These are phyloP conservation scores for Iselma pallidipennis DNA, from an alignment of 2,888 invertebrate genomes.

Conservation along the genomic window DNA sequence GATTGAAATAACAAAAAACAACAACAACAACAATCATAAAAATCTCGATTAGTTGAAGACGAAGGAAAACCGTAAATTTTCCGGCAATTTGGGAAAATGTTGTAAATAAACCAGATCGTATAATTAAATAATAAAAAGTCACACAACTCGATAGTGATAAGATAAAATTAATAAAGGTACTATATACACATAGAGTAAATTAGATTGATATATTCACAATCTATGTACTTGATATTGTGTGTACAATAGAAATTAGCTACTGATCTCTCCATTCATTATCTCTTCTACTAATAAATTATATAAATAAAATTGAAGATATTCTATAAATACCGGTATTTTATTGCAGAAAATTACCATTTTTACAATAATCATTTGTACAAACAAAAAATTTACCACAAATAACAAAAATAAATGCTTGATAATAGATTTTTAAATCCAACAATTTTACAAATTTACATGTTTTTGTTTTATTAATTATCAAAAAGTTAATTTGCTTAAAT, in stretches of 20 bases:
- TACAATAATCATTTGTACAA: constrained; percentile 18
- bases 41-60: too few species aligned
- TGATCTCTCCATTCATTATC: constrained; percentile 2
- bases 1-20: too few species aligned
- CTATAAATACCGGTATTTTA: constrained; percentile 18
- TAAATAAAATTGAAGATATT: neutral
- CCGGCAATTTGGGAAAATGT: neutral
- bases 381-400: neutral
- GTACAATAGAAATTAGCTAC: constrained; percentile 3
- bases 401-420: neutral
- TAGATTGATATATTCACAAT: neutral
- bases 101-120: constrained; percentile 1
- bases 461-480: too few species aligned
- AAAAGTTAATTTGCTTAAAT: constrained; percentile 9
- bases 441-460: neutral
- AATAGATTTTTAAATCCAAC: neutral
- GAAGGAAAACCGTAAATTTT: too few species aligned
- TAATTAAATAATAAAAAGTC: constrained; percentile 11
- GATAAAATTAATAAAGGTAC: constrained; percentile 19
- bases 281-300: too few species aligned
- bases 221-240: neutral
- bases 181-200: neutral
- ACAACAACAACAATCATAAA: neutral
- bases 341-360: constrained; percentile 20
- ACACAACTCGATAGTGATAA: constrained; percentile 11